phyloP scores from a whole-genome alignment of 2,113 vertebrate species.

The cattle (Bos taurus) region ARS-UCD2.0 NC_037329.1:58308001-58308500 shows the following conservation, averaged over 20 bases:
- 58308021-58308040: background rate
- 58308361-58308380: background rate
- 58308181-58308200: background rate
- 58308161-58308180: background rate
- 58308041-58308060: background rate
- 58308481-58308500: background rate
- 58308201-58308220: background rate
- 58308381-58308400: background rate
- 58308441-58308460: background rate
- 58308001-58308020: background rate
- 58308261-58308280: background rate
- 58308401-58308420: background rate
- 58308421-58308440: background rate
- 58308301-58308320: background rate
- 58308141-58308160: background rate
- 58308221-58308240: background rate
- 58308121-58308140: background rate
- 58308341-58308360: background rate
- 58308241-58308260: background rate
- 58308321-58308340: background rate
- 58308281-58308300: background rate
- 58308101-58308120: background rate
- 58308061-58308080: background rate
- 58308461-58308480: background rate
- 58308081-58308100: background rate